Percentiles rank a stretch among this genome's conserved stretches.
Evolutionary conservation across 2,113 vertebrate species (phyloP).

Genomic region (Edolisoma coerulescens): DNA sequence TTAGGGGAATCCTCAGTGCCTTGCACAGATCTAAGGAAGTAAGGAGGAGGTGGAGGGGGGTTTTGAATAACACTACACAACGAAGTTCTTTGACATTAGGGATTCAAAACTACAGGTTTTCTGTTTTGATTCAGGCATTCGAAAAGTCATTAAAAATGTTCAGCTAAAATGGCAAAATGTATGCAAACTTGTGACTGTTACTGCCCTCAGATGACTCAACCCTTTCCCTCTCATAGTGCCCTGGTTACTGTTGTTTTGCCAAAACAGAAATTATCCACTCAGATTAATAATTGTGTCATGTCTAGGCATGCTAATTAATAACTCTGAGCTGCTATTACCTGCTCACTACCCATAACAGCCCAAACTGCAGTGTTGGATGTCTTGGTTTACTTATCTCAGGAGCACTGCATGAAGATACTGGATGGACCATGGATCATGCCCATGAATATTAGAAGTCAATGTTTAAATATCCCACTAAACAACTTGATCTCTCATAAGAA

Average conservation of each 20-base stretch:
- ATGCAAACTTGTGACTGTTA: not conserved
- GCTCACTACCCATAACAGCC: not conserved
- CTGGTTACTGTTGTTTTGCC: not conserved
- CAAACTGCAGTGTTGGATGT: not conserved
- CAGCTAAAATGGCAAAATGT: not conserved
- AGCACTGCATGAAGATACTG: not conserved
- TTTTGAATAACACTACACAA: not conserved
- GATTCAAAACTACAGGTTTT: not conserved
- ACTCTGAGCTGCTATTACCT: not conserved
- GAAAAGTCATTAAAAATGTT: not conserved
- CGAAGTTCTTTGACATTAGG: not conserved
- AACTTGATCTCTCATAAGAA: not conserved
- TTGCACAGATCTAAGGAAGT: not conserved
- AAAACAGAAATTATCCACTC: not conserved
- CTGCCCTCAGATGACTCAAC: not conserved
- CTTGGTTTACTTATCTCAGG: not conserved
- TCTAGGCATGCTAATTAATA: not conserved
- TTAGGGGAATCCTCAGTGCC: not conserved
- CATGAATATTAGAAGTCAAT: not conserved
- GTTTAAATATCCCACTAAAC: not conserved
- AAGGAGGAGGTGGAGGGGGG: fast-evolving
- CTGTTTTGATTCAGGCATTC: not conserved
- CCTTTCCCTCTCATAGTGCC: not conserved
- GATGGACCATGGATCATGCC: fast-evolving
- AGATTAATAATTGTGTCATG: not conserved